Evolutionary conservation across 2,797 vertebrate species (phyloP), one percentile per base, ranked within the genome.

Genomic region (Dicrostonyx torquatus): DNA sequence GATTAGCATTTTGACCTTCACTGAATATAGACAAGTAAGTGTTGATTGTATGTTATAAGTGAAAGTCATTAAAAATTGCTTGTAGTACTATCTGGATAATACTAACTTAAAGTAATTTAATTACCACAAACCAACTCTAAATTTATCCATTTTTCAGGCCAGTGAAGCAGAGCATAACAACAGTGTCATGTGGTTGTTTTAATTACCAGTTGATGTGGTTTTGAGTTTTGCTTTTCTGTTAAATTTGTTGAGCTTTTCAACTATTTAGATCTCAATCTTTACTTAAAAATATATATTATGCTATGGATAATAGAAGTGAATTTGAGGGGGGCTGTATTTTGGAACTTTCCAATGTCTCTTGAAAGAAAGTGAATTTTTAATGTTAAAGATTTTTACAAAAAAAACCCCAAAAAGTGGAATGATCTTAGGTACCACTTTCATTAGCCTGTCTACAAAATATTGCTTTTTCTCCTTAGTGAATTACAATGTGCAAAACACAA

Each of bases 211-310:
- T 95, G n/a, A 87, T 11, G 43, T 93, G 45, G 45, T 90, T 92
- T 90, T 73, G 75, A 90, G 40, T 68, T 90, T 7, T 14, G 55
- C 37, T 72, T 92, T 90, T 96, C 50, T 89, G 9, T 79, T 96
- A 93, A 97, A 96, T 68, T 37, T 96, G 76, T 50, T 66, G 82
- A 88, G 48, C 37, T 87, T 83, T 66, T 93, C 48, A 92, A 91
- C 2, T 58, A 80, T 55, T 6, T 80, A 24, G 85, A 43, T 78
- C 85, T 94, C 53, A 6, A 17, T 77, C 40, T 55, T 95, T 90
- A 84, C 83, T 40, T 95, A 50, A 76, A 96, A 95, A 94, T 15
- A 64, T 93, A 43, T 95, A 96, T 93, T 58, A 66, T 24, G 87
- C 60, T 10, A 12, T 95, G 26, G 91, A 90, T 48, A 76, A n/a